Percentiles rank a stretch among this genome's conserved stretches.
Evolutionary conservation across 1,140 invertebrate genomes (phyloP).

Genomic region (Brachionus koreanus): DNA sequence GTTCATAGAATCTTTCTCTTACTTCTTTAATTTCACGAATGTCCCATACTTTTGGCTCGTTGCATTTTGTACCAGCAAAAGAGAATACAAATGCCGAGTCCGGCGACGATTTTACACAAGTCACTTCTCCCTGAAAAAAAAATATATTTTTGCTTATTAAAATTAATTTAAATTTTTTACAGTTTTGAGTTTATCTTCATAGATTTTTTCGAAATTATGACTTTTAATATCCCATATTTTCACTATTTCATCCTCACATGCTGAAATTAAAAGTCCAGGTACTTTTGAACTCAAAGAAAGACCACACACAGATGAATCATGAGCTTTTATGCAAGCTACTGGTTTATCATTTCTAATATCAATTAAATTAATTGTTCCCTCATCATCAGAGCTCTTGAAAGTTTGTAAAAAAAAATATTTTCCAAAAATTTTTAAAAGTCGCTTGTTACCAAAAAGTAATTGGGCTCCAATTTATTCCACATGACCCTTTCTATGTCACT

Average conservation of each 20-base stretch:
- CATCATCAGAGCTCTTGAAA: constrained; percentile 11
- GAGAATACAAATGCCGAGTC: constrained; percentile 35
- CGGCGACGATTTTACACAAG: not conserved
- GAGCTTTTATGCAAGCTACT: not conserved
- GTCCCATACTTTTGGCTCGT: constrained; percentile 33
- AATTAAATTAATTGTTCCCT: constrained; percentile 17
- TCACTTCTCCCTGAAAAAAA: not conserved
- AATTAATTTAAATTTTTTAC: not conserved
- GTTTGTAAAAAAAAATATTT: not conserved
- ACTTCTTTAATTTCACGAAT: constrained; percentile 33
- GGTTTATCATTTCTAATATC: constrained; percentile 37
- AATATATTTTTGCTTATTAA: not conserved
- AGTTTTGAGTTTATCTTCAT: constrained; percentile 10
- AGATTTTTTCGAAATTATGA: not conserved
- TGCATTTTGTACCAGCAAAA: not conserved
- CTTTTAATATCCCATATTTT: constrained; percentile 41
- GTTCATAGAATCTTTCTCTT: not conserved
- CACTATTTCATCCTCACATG: constrained; percentile 3
- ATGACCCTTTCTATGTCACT: constrained; percentile 13
- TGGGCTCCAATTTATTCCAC: constrained; percentile 36
- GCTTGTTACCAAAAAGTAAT: constrained; percentile 2
- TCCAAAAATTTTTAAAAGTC: not conserved
- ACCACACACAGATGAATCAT: constrained; percentile 27
- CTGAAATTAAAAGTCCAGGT: constrained; percentile 4
- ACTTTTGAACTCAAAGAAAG: constrained; percentile 16